Base-by-base conservation (phyloP, 2,797 vertebrate genomes). In the Sebastes melanostomus region DNA sequence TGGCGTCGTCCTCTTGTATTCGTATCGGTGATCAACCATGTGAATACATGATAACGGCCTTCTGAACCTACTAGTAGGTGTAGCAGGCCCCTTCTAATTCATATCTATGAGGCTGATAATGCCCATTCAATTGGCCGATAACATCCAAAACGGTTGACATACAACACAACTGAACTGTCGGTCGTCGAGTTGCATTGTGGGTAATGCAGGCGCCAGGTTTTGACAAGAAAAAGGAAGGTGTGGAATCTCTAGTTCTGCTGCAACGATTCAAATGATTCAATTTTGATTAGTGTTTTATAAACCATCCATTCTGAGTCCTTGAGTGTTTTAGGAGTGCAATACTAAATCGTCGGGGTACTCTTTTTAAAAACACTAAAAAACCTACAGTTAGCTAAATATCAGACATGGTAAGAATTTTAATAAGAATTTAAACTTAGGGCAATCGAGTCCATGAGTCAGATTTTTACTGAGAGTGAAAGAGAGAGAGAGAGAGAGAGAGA, bases 401-500 rank as follows among this genome's bases (percentile, higher is more conserved):
- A 60, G 13, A 16, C 42, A n/a, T 12, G 18, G 38, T 12, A 4
- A 10, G 55, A 63, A 77, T 72, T 73, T 81, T 8, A 80, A 70
- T 16, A 18, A 34, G 24, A 46, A 24, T 13, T 2, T 1, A 50
- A 78, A 73, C 10, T 50, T 73, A 2, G 58, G 20, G 32, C 22
- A 71, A 78, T 52, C 3, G 2, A 66, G 59, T 54, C n/a, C 14
- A 6, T 25, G 12, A 70, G 60, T 69, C 80, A 20, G 36, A 25
- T 36, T 80, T 80, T 59, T 34, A 55, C 42, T 9, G 73, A 79
- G 73, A 79, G 60, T 12, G 42, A 50, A n/a, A 72, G 66, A 66
- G 72, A 71, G 79, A 66, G 72, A 10, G 42, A 46, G n/a, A 72
- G 66, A 66, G 71, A 70, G 81, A 69, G 75, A 50, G 38, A 56